These are phyloP conservation scores for Hoplias malabaricus DNA, from an alignment of 2,113 vertebrate genomes.

Conservation along the genomic window DNA sequence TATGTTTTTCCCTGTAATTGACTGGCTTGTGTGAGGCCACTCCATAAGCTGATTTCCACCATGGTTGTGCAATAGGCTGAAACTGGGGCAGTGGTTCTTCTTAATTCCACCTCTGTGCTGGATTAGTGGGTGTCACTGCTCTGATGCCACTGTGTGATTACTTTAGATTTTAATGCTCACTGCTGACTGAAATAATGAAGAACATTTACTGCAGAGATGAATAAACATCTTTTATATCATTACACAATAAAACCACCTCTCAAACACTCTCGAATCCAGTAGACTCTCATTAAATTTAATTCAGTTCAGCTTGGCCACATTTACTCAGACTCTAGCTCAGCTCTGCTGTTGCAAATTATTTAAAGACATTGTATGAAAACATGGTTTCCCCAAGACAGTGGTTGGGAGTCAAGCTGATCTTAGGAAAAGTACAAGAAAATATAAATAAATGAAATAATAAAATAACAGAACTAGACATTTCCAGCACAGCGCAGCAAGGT, in stretches of 20 bases:
- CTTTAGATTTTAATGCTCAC: slow-evolving; percentile 27
- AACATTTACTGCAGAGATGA: neutral
- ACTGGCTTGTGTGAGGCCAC: slow-evolving; percentile 16
- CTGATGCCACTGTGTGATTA: slow-evolving; percentile 37
- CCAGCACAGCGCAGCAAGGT: too few species aligned
- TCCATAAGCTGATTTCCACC: slow-evolving; percentile 42
- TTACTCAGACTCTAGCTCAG: neutral
- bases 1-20: slow-evolving; percentile 25
- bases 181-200: slow-evolving; percentile 15
- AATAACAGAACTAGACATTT: too few species aligned
- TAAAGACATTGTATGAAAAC: neutral
- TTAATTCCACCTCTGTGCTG: slow-evolving; percentile 46
- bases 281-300: neutral
- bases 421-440: neutral
- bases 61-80: slow-evolving; percentile 42
- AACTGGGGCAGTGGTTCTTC: slow-evolving; percentile 45
- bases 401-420: neutral
- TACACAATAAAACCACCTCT: neutral
- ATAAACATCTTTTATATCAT: slow-evolving; percentile 3
- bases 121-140: slow-evolving; percentile 46
- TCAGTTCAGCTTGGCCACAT: neutral
- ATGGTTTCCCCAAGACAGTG: neutral
- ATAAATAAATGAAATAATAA: too few species aligned
- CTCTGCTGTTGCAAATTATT: neutral
- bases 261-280: neutral